Base-by-base conservation (phyloP, 2,888 invertebrate species). In the Plagiodera versicolora region DNA sequence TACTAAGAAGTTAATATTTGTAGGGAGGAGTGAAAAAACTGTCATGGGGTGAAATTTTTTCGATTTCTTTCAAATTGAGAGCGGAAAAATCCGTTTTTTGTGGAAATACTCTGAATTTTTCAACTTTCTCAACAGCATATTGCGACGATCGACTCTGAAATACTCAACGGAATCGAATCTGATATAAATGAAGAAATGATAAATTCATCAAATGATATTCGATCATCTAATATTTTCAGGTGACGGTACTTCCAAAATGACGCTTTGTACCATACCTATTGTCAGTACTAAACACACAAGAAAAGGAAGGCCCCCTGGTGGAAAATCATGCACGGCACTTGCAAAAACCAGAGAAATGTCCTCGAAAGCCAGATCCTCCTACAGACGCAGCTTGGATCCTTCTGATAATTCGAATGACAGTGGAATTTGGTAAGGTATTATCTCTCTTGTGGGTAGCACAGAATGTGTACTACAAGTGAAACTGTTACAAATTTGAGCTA, bases 401-500 rank as follows among this genome's bases (percentile, higher is more conserved):
- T 91, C 92, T 78, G 93, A 94, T 79, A 93, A 91, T 81, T 94
- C 93, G 65, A 93, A 92, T 82, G 94, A 94, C 81, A 94, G 94
- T 69, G 94, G 94, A 28, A 85, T 94, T 70, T 94, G 93, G 60
- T 80, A 73, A 77, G 77, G 71, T 39, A 39, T 14, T 39, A 32
- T 24, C 6, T 24, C 24, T 24, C 24, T 6, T 24, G 24, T 24
- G 6, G 6, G 24, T 24, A 24, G 24, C n/a, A n/a, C n/a, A n/a
- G n/a, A n/a, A n/a, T n/a, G n/a, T n/a, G n/a, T n/a, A n/a, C n/a
- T n/a, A n/a, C n/a, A n/a, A n/a, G n/a, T n/a, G n/a, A n/a, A n/a
- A n/a, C n/a, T n/a, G n/a, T n/a, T n/a, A n/a, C n/a, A n/a, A n/a
- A n/a, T n/a, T n/a, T n/a, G n/a, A n/a, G n/a, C n/a, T n/a, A n/a